Conservation (phyloP, 1,140 invertebrate species). For the Cephus cinctus region DNA sequence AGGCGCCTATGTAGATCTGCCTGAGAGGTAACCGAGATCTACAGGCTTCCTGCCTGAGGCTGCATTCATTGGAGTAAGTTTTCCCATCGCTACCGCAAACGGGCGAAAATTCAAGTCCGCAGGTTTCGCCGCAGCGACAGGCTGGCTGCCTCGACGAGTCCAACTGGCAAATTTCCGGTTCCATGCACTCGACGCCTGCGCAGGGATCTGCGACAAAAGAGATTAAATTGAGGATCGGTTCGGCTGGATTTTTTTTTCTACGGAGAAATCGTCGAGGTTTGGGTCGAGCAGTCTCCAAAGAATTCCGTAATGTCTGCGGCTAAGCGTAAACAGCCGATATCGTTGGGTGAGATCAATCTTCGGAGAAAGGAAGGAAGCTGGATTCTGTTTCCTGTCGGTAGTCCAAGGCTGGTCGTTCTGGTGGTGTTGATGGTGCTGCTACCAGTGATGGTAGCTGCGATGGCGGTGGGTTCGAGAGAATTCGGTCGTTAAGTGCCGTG, state of each 20-base stretch:
- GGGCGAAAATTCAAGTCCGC: constrained; percentile 75
- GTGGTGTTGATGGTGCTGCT: no score
- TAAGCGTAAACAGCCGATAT: no score
- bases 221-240: no score
- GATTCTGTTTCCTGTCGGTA: constrained; percentile 47
- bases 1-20: constrained; percentile 78
- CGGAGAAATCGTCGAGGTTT: no score
- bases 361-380: constrained; percentile 47
- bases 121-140: constrained; percentile 78
- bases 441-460: no score
- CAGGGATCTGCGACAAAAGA: constrained; percentile 81
- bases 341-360: constrained; percentile 50
- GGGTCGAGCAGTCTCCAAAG: no score
- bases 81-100: constrained; percentile 84
- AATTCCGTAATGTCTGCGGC: no score
- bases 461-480: constrained; percentile 31
- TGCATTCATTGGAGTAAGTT: constrained; percentile 86
- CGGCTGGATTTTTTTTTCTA: no score
- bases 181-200: constrained; percentile 69
- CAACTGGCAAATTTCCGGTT: constrained; percentile 81
- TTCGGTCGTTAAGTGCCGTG: no score
- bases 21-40: constrained; percentile 68
- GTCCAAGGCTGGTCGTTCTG: no score
- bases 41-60: constrained; percentile 74
- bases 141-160: constrained; percentile 74